phyloP scores from a whole-genome alignment of 2,113 vertebrate genomes.

The Rattus norvegicus region GRCr8 NC_086019.1:33609501-33610000 shows the following conservation, averaged over 20 bases:
- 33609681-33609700: background rate
- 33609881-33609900: background rate
- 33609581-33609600: fast-evolving
- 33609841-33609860: too few relatives aligned
- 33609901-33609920: background rate
- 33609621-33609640: fast-evolving
- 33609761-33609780: background rate
- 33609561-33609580: too few relatives aligned
- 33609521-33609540: fast-evolving
- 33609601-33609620: background rate
- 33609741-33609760: background rate
- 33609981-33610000: background rate
- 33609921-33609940: background rate
- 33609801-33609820: too few relatives aligned
- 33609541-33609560: background rate
- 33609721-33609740: background rate
- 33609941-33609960: too few relatives aligned
- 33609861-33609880: background rate
- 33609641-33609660: too few relatives aligned
- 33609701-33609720: background rate
- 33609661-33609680: background rate
- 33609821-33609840: background rate
- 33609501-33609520: background rate
- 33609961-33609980: fast-evolving
- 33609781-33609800: fast-evolving